Evolutionary conservation across 2,888 invertebrate genomes (phyloP), one percentile per base, ranked within the genome.

Genomic region (Drosophila paracracens): DNA sequence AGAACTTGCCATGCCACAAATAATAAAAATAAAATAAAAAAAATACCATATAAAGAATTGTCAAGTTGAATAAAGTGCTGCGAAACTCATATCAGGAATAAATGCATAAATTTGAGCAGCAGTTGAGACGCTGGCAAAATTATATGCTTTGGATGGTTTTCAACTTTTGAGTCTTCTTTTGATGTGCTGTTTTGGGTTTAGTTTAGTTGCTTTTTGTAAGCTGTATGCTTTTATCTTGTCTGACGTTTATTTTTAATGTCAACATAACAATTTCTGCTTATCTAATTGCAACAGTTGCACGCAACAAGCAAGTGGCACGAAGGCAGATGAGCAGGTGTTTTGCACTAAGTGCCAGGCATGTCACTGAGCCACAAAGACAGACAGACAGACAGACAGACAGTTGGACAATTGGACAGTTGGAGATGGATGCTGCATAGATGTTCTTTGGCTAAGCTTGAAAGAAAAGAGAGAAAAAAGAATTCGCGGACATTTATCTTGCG

Each of bases 201-300:
- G 21, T 48, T 46, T 25, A 38, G 16, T 40, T n/a, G 40, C n/a
- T 18, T 48, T 25, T 16, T 50, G 5, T 25, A 48, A 16, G 43
- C 43, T 21, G 1, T 2, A 21, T 43, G 46, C 16, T 27, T 50
- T 25, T 82, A 83, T 86, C 87, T 86, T 80, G 84, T 71, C 75
- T 70, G 76, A 70, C 73, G 70, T 74, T 75, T 73, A 58, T 60
- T 29, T 84, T 72, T 71, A 70, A 89, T 90, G 86, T 86, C 86
- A 86, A 90, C 90, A 86, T 90, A 82, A 88, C 86, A 90, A 90
- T 86, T 86, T 86, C 81, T 90, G 83, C 90, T 86, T 90, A 90
- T 86, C 90, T 86, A 86, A 90, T 86, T 90, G 89, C 86, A 89
- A 83, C 90, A 86, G 86, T 86, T 88, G 83, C 67, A 69, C 66